A percentile compares a stretch with the other conserved stretches of the same genome.
Evolutionary conservation across 35 echinoderm and acorn worm species (phyloP).

Genomic region (Diadema setosum): DNA sequence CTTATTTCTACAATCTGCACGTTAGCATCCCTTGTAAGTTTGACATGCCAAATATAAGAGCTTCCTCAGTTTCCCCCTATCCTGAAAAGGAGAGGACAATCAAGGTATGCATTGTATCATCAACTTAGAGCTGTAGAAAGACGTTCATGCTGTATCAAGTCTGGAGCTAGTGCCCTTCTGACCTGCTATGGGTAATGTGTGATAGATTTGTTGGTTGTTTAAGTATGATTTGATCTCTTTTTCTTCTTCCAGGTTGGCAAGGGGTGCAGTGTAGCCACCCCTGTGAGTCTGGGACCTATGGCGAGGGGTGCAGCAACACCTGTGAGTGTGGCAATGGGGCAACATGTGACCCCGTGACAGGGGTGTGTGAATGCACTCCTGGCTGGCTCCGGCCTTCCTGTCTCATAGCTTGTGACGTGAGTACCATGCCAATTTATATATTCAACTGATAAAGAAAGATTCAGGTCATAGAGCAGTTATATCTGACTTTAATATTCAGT

Average conservation of each 20-base stretch:
- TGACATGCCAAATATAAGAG: too few species aligned
- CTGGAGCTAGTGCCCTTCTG: neutral
- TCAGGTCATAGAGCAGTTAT: too few species aligned
- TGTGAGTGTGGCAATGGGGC: conserved; percentile 49
- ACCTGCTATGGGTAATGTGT: neutral
- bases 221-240: too few species aligned
- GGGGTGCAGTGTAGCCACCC: conserved; percentile 43
- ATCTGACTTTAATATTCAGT: too few species aligned
- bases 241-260: conserved; percentile 55
- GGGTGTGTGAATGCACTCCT: conserved; percentile 69
- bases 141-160: too few species aligned
- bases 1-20: too few species aligned
- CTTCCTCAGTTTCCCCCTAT: too few species aligned
- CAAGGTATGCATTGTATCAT: too few species aligned
- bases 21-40: too few species aligned
- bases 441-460: too few species aligned
- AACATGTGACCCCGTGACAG: conserved; percentile 66
- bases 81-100: too few species aligned
- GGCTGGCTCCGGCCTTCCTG: conserved; percentile 27
- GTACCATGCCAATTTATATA: neutral
- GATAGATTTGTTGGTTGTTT: neutral
- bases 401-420: neutral
- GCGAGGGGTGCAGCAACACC: conserved; percentile 34
- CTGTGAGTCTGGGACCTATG: conserved; percentile 53
- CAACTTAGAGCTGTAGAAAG: too few species aligned